Percentiles rank a stretch among this genome's conserved stretches.
phyloP scores from a whole-genome alignment of 2,888 invertebrate species.

The Carterocephalus palaemon region DNA sequence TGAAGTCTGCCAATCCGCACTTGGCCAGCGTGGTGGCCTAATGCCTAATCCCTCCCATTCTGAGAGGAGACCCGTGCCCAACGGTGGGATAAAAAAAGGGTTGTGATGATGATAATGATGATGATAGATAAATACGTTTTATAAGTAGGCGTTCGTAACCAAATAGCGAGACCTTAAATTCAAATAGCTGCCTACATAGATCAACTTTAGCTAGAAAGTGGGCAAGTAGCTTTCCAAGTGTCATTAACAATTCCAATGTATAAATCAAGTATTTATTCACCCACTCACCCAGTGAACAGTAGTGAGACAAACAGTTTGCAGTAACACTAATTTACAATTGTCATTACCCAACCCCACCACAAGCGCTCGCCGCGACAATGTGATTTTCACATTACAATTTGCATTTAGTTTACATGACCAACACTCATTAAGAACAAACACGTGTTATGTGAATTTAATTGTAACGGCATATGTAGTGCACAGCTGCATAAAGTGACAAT shows the following conservation, averaged over 20 bases:
- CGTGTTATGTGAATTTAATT: slow-evolving; percentile 9
- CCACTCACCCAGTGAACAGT: slow-evolving; percentile 7
- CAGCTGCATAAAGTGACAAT: slow-evolving; percentile 11
- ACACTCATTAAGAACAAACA: too few species aligned
- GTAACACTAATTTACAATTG: slow-evolving; percentile 18
- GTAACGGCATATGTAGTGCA: slow-evolving; percentile 13
- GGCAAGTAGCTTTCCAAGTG: slow-evolving; percentile 16
- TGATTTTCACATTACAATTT: slow-evolving; percentile 20
- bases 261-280: slow-evolving; percentile 8
- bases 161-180: not conserved
- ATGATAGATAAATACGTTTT: too few species aligned
- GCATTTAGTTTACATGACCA: slow-evolving; percentile 20
- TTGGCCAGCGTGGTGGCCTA: too few species aligned
- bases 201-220: slow-evolving; percentile 15
- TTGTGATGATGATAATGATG: too few species aligned
- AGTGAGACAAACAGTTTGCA: slow-evolving; percentile 4
- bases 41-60: too few species aligned
- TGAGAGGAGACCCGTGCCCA: too few species aligned
- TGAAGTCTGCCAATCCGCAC: too few species aligned
- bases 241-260: slow-evolving; percentile 17
- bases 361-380: slow-evolving; percentile 13
- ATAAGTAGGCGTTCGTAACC: too few species aligned
- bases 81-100: too few species aligned
- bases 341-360: slow-evolving; percentile 14
- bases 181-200: slow-evolving; percentile 5